Conservation (phyloP, 2,113 vertebrate genomes). For the Talpa occidentalis region DNA sequence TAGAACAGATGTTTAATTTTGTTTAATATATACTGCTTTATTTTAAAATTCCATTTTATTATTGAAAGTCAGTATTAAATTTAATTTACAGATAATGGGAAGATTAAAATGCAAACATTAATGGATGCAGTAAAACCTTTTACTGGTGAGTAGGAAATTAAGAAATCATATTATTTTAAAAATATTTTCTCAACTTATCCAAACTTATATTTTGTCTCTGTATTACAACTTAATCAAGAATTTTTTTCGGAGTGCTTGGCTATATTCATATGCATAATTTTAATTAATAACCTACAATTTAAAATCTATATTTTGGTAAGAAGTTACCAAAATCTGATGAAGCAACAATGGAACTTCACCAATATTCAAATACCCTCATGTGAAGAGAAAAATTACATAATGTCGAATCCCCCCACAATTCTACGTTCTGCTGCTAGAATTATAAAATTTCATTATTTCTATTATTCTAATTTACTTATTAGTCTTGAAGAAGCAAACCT, state of each 20-base stretch:
- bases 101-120: constrained; percentile 5
- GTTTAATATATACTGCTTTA: neutral
- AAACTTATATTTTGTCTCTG: neutral
- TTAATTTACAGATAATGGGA: neutral
- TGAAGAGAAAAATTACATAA: neutral
- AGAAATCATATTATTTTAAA: neutral
- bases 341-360: neutral
- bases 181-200: neutral
- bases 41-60: neutral
- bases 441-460: neutral
- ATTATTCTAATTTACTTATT: neutral
- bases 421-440: neutral
- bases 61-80: neutral
- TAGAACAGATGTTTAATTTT: neutral
- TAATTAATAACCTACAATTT: neutral
- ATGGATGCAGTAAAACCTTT: neutral
- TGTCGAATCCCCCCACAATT: neutral
- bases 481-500: neutral
- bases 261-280: neutral
- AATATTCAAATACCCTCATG: neutral
- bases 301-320: neutral
- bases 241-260: neutral
- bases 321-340: neutral
- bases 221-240: neutral
- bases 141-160: neutral